phyloP scores from a whole-genome alignment of 2,888 invertebrate species.

The Rhamphomyia laevipes region DNA sequence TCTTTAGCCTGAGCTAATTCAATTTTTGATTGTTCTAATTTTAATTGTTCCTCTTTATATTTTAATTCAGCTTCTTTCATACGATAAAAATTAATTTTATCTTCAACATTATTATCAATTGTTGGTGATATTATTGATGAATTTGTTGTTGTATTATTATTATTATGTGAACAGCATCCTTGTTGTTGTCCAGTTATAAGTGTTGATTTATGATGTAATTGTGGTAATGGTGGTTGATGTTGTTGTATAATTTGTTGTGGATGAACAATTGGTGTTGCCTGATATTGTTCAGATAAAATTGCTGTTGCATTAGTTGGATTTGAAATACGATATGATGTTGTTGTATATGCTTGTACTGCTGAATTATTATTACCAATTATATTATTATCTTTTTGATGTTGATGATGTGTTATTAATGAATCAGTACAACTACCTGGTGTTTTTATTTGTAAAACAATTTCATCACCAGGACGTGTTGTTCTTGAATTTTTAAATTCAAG shows the following conservation, averaged over 20 bases:
- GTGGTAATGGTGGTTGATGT: conserved; percentile 19
- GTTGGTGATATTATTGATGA: conserved; percentile 19
- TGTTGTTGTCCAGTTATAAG: conserved; percentile 20
- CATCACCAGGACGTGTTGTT: conserved; percentile 28
- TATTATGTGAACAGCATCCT: conserved; percentile 14
- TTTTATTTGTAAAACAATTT: conserved; percentile 32
- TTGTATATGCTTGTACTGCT: conserved; percentile 24
- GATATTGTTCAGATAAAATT: conserved; percentile 27
- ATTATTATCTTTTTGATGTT: conserved; percentile 13
- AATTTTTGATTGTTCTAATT: conserved; percentile 31
- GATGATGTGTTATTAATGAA: conserved; percentile 15
- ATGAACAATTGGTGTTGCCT: conserved; percentile 21
- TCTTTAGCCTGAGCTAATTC: conserved; percentile 31
- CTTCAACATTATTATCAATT: conserved; percentile 23
- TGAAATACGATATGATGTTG: conserved; percentile 32
- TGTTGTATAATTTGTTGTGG: conserved; percentile 11
- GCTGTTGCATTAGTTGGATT: conserved; percentile 15
- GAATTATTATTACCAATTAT: conserved; percentile 9
- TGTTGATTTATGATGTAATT: conserved; percentile 19
- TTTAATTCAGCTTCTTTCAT: conserved; percentile 34
- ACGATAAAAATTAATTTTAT: conserved; percentile 30
- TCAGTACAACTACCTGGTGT: conserved; percentile 16
- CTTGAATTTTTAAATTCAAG: conserved; percentile 26
- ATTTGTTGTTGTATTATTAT: conserved; percentile 20
- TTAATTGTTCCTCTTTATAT: conserved; percentile 30